Evolutionary conservation across 2,797 vertebrate species (phyloP).

Genomic region (Urocyon cinereoargenteus): DNA sequence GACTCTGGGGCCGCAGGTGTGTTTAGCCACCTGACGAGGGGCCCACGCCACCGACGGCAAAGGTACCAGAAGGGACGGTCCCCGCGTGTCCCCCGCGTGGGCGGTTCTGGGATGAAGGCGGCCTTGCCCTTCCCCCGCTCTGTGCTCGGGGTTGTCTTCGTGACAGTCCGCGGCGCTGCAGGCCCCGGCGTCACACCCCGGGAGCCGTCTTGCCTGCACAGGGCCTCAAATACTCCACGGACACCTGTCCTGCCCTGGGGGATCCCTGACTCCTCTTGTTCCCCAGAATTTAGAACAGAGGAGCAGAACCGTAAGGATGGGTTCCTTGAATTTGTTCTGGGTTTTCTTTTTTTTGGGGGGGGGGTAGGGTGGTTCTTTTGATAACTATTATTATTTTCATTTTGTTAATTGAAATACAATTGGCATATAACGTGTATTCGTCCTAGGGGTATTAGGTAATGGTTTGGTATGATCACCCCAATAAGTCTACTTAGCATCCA

Average conservation of each 20-base stretch:
- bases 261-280: not conserved
- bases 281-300: not conserved
- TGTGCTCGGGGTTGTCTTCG: not conserved
- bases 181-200: not conserved
- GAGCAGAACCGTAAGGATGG: not conserved
- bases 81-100: fast-evolving
- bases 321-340: not conserved
- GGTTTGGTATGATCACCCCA: not conserved
- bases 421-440: not conserved
- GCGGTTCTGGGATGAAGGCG: not conserved
- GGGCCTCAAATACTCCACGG: not conserved
- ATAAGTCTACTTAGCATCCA: not conserved
- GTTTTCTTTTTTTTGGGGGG: not conserved
- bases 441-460: not conserved
- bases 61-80: not conserved
- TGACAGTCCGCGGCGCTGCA: not conserved
- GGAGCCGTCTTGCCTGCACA: not conserved
- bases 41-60: not conserved
- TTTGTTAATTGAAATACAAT: not conserved
- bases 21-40: not conserved
- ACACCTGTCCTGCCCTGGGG: too few relatives aligned
- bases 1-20: not conserved
- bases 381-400: not conserved
- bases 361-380: not conserved
- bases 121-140: not conserved